A percentile compares a stretch with the other conserved stretches of the same genome.
Conservation (phyloP, 2,797 vertebrate species). For the Acanthiza pusilla region DNA sequence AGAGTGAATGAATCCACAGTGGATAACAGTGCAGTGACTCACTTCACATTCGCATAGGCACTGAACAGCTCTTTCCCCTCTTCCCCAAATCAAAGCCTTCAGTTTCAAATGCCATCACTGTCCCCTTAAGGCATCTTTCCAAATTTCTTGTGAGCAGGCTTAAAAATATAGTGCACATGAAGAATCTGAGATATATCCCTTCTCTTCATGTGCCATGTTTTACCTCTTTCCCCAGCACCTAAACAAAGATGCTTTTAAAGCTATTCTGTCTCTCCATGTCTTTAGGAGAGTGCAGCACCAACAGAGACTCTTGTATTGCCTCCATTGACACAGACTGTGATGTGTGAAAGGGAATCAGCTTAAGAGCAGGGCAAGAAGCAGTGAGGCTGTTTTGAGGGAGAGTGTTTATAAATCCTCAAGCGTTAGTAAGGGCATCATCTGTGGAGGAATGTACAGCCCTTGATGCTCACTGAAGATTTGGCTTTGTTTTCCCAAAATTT, state of each 20-base stretch:
- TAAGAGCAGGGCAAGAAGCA: neutral
- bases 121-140: neutral
- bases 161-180: neutral
- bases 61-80: neutral
- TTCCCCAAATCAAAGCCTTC: neutral
- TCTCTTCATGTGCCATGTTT: neutral
- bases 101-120: neutral
- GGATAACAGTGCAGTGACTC: constrained; percentile 66
- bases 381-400: neutral
- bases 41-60: neutral
- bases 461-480: neutral
- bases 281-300: neutral
- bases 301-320: neutral
- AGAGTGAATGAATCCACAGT: constrained; percentile 54
- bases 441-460: neutral
- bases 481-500: neutral
- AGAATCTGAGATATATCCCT: neutral
- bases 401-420: neutral
- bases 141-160: neutral
- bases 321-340: neutral
- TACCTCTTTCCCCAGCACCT: neutral
- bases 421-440: neutral
- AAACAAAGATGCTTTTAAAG: constrained; percentile 1
- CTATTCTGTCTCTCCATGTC: neutral
- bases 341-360: neutral